phyloP scores from a whole-genome alignment of 2,797 vertebrate genomes.

The Micrastur ruficollis region DNA sequence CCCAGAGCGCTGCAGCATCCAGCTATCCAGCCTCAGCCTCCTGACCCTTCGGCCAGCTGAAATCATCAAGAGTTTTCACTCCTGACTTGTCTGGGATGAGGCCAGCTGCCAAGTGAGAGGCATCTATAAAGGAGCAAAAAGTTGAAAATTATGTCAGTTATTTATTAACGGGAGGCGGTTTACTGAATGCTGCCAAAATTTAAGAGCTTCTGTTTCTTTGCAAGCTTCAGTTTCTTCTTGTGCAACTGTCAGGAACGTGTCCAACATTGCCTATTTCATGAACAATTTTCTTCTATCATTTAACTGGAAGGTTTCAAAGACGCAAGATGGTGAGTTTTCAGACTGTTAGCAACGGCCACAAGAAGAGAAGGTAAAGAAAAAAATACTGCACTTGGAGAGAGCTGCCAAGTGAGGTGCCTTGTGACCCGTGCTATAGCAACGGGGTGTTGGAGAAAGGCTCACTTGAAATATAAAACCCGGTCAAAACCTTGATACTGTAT shows the following conservation, averaged over 20 bases:
- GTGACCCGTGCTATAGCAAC: not conserved
- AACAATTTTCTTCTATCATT: not conserved
- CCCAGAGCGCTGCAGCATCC: not conserved
- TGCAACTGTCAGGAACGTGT: constrained; percentile 9
- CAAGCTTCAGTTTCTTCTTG: not conserved
- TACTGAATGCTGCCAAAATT: constrained; percentile 34
- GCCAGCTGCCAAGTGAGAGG: constrained; percentile 14
- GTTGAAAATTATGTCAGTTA: constrained; percentile 26
- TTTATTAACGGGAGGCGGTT: constrained; percentile 32
- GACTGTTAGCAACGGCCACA: not conserved
- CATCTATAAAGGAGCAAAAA: constrained; percentile 16
- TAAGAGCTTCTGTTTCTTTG: constrained; percentile 41
- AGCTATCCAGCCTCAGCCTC: not conserved
- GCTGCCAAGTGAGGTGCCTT: not conserved
- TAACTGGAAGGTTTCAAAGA: not conserved
- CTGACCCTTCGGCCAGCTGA: not conserved
- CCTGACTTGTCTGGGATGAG: not conserved
- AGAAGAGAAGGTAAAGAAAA: not conserved
- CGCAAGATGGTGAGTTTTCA: not conserved
- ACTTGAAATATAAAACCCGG: not conserved
- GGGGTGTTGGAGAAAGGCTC: not conserved
- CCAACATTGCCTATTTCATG: not conserved
- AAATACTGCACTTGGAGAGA: not conserved
- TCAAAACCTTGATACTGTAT: not conserved
- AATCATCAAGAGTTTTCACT: not conserved